phyloP scores from a whole-genome alignment of 2,888 invertebrate genomes.

The Caenorhabditis japonica region DNA sequence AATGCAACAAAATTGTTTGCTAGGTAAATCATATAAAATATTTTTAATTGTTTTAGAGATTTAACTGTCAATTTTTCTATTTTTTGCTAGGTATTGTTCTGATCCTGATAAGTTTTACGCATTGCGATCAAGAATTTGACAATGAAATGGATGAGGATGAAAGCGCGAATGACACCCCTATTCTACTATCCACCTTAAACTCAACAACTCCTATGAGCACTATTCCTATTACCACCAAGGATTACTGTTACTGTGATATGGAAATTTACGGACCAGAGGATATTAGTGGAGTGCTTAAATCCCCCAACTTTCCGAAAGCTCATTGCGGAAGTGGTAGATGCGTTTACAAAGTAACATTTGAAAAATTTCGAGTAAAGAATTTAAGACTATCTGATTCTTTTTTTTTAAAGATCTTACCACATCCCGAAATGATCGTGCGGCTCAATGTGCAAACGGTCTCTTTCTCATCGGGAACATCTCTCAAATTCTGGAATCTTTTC shows the following conservation, averaged over 20 bases:
- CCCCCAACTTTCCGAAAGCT: slow-evolving; percentile 27
- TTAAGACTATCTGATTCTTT: neutral
- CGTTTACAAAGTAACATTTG: slow-evolving; percentile 26
- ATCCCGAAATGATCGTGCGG: slow-evolving; percentile 21
- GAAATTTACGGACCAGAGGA: slow-evolving; percentile 16
- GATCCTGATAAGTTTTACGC: neutral
- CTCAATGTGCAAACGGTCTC: slow-evolving; percentile 5
- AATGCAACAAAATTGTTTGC: too few species aligned
- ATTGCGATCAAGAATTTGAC: neutral
- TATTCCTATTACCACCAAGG: slow-evolving; percentile 21
- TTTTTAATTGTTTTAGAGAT: too few species aligned
- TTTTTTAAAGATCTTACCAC: slow-evolving; percentile 23
- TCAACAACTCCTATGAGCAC: slow-evolving; percentile 1
- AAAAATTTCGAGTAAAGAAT: neutral
- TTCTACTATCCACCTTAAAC: neutral
- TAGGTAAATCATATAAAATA: too few species aligned
- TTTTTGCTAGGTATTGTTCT: neutral
- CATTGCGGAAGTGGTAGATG: slow-evolving; percentile 29
- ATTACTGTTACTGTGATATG: slow-evolving; percentile 37
- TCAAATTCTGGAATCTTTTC: slow-evolving; percentile 24
- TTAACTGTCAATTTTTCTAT: too few species aligned
- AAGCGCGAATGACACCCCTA: neutral
- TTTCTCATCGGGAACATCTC: slow-evolving; percentile 1
- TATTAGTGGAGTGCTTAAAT: slow-evolving; percentile 21
- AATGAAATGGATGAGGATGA: neutral